phyloP scores from a whole-genome alignment of 1,140 invertebrate species.

The Himalopsyche phryganea region DNA sequence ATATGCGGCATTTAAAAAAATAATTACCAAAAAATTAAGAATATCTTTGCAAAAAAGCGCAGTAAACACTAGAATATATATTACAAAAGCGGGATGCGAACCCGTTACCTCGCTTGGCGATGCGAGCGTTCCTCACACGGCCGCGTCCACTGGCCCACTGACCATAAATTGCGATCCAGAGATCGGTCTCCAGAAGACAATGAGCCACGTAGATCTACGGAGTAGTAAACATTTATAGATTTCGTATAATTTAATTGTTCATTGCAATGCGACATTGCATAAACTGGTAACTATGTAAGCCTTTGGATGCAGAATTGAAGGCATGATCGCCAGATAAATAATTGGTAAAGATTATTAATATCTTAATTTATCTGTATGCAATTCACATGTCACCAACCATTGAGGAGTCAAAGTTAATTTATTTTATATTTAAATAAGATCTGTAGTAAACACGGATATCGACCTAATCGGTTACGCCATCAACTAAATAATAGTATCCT shows the following conservation, averaged over 20 bases:
- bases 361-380: not conserved
- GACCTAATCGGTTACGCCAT: too few species aligned
- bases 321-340: not conserved
- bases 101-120: not conserved
- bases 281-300: too few species aligned
- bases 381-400: not conserved
- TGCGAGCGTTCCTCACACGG: not conserved
- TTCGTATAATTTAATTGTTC: too few species aligned
- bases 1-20: too few species aligned
- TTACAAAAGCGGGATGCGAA: not conserved
- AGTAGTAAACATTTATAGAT: too few species aligned
- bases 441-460: too few species aligned
- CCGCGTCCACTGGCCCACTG: slow-evolving; percentile 9
- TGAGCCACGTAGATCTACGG: not conserved
- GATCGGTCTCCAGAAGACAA: too few species aligned
- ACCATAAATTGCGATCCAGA: not conserved
- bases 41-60: too few species aligned
- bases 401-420: not conserved
- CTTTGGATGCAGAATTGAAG: not conserved
- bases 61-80: too few species aligned
- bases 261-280: too few species aligned
- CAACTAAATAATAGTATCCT: too few species aligned
- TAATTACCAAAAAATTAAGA: too few species aligned
- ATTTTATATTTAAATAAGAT: not conserved
- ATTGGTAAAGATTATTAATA: not conserved